Conservation (phyloP, 2,888 invertebrate species). For the Pimpla rufipes region DNA sequence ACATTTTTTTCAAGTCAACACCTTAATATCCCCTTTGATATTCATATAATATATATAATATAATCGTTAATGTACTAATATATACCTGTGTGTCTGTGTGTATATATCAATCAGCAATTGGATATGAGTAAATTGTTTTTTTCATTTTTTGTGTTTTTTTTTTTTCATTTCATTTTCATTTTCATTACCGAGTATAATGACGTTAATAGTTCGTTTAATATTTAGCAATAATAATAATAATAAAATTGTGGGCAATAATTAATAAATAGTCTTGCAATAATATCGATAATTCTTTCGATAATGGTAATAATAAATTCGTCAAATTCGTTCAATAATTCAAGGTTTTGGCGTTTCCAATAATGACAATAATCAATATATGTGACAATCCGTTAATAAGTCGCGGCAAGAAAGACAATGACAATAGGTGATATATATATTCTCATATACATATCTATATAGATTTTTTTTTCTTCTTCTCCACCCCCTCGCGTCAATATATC, state of each 20-base stretch:
- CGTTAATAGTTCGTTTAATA: slow-evolving; percentile 65
- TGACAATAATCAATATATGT: slow-evolving; percentile 61
- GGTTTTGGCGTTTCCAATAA: slow-evolving; percentile 57
- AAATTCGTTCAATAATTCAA: slow-evolving; percentile 63
- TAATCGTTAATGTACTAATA: slow-evolving; percentile 61
- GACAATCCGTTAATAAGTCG: slow-evolving; percentile 54
- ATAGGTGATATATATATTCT: slow-evolving; percentile 63
- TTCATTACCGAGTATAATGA: slow-evolving; percentile 72
- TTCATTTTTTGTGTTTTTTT: neutral
- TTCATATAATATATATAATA: slow-evolving; percentile 64
- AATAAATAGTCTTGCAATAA: slow-evolving; percentile 73
- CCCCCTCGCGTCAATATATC: slow-evolving; percentile 29
- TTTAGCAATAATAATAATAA: slow-evolving; percentile 59
- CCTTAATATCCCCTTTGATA: slow-evolving; percentile 72
- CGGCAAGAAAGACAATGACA: slow-evolving; percentile 65
- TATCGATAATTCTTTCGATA: slow-evolving; percentile 68
- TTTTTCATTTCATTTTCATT: slow-evolving; percentile 10
- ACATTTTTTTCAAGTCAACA: slow-evolving; percentile 72
- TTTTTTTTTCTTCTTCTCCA: slow-evolving; percentile 39
- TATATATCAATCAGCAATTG: slow-evolving; percentile 75
- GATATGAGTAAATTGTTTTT: slow-evolving; percentile 75
- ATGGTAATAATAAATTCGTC: slow-evolving; percentile 68
- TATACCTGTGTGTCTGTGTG: slow-evolving; percentile 67
- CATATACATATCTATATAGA: slow-evolving; percentile 61
- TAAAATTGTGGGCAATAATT: slow-evolving; percentile 73